Conservation (phyloP, 2,888 invertebrate species). For the Gandaritis pyraliata region DNA sequence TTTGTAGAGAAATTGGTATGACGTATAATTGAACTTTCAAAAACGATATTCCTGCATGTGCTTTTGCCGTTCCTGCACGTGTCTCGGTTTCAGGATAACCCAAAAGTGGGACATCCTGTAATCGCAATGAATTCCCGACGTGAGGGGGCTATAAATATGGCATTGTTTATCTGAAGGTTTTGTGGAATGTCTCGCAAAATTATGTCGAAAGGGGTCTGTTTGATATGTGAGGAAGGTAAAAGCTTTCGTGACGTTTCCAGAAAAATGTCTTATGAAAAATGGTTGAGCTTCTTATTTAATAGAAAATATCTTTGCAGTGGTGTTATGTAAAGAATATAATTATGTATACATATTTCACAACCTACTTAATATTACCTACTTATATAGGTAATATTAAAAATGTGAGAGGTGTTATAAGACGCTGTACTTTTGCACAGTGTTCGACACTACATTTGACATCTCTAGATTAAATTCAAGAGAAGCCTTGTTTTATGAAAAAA, state of each 20-base stretch:
- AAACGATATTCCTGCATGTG: too few relatives aligned
- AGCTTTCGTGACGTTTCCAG: constrained; percentile 36
- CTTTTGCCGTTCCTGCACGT: neutral
- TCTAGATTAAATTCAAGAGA: too few relatives aligned
- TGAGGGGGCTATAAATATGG: constrained; percentile 32
- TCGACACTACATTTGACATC: too few relatives aligned
- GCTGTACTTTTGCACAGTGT: too few relatives aligned
- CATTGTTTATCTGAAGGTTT: constrained; percentile 41
- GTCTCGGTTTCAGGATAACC: neutral
- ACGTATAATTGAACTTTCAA: too few relatives aligned
- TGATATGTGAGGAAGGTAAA: constrained; percentile 38
- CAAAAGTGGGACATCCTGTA: constrained; percentile 4
- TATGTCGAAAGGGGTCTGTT: constrained; percentile 32
- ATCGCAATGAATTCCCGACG: constrained; percentile 19
- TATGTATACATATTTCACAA: neutral
- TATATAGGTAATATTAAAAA: too few relatives aligned
- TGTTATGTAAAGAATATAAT: neutral
- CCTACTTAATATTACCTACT: too few relatives aligned
- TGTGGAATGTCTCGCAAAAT: constrained; percentile 41
- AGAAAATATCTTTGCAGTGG: neutral
- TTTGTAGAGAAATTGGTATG: too few relatives aligned
- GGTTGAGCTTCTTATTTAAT: constrained; percentile 20
- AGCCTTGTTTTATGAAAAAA: too few relatives aligned
- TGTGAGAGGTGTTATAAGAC: too few relatives aligned
- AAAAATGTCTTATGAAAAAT: constrained; percentile 31